Evolutionary conservation across 2,888 invertebrate genomes (phyloP), one percentile per base, ranked within the genome.

Genomic region (Margaritifera margaritifera): DNA sequence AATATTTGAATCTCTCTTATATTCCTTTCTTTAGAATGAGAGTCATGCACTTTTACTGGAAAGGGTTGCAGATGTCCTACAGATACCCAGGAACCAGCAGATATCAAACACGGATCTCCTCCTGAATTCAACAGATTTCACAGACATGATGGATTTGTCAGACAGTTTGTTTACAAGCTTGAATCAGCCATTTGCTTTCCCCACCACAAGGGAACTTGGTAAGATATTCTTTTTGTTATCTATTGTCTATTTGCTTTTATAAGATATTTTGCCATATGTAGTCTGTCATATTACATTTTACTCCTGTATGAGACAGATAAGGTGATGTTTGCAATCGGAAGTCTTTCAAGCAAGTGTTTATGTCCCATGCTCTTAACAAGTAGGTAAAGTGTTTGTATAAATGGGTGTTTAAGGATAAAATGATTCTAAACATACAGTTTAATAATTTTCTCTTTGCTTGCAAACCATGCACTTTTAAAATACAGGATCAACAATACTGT

Each of bases 161-260:
- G 90, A 91, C 80, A 88, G 88, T 19, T 83, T 91, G 20, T 90
- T 91, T 80, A 87, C 89, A n/a, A 87, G 87, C 22, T 85, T 91
- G 62, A 90, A 88, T 68, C 89, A 96, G 90, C 97, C 98, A 11
- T 96, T 97, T 91, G 95, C 95, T 76, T 99, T 99, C 91, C 99
- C 99, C 19, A 98, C 98, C 91, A 95, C 96, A 66, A 93, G 96
- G 91, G 99, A 99, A 92, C 96, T 98, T 83, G 95, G 97, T 97
- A 92, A 91, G 91, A 83, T 25, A 31, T 27, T 50, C 50, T 19
- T 57, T 68, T 22, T 20, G 18, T 20, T 27, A 59, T n/a, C 60
- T 20, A 20, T 42, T 57, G 6, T 53, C 52, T 42, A 54, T 66
- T 58, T 56, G 8, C 62, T 64, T 24, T 19, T 58, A 22, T 57